A percentile compares a stretch with the other conserved stretches of the same genome.
Conservation (phyloP, 2,797 vertebrate genomes). For the Poecilia picta region DNA sequence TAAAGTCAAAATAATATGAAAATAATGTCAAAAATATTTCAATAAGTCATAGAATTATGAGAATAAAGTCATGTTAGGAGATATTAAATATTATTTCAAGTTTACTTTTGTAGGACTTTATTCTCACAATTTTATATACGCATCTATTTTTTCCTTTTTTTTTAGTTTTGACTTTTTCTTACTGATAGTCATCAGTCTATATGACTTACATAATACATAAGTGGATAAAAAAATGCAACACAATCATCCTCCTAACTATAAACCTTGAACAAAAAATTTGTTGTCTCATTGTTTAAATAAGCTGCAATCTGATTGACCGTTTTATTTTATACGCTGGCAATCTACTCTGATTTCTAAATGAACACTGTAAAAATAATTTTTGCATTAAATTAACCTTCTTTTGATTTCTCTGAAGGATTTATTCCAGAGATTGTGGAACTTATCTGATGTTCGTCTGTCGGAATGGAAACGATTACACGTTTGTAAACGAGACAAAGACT, state of each 20-base stretch:
- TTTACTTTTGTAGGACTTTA: too few species aligned
- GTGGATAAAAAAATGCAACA: neutral
- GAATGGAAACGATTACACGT: rapidly evolving
- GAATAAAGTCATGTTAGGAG: too few species aligned
- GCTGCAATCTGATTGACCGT: neutral
- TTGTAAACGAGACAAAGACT: slow-evolving; percentile 9
- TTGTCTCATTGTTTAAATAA: neutral
- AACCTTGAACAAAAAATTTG: neutral
- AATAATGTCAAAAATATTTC: too few species aligned
- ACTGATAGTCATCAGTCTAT: neutral
- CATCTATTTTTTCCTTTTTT: too few species aligned
- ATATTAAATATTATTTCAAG: too few species aligned
- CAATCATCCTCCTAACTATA: neutral
- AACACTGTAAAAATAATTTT: neutral
- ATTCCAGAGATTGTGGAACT: rapidly evolving
- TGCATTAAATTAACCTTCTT: neutral
- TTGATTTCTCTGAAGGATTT: slow-evolving; percentile 23
- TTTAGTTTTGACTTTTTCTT: neutral
- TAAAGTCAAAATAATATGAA: too few species aligned
- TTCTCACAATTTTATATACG: too few species aligned
- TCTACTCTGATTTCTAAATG: neutral
- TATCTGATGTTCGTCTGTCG: slow-evolving; percentile 22
- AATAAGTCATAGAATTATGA: too few species aligned
- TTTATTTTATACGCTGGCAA: neutral
- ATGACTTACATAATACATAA: too few species aligned